Evolutionary conservation across 53 echinoderm and acorn worm species (phyloP).

Genomic region (Pentamera pediparva): DNA sequence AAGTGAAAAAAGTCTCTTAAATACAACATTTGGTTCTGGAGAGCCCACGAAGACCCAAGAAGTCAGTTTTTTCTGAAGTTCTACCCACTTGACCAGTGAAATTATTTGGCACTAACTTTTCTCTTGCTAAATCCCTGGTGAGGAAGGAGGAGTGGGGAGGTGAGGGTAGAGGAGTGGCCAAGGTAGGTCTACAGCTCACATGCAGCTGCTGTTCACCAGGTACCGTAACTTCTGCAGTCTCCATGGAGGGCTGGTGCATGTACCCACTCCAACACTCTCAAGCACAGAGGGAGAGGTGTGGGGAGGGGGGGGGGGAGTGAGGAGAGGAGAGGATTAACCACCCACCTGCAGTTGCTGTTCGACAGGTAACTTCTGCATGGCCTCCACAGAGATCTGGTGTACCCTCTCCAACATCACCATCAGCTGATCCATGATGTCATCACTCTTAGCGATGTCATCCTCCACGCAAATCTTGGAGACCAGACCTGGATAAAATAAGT

Average conservation of each 20-base stretch:
- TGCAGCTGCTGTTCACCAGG: slow-evolving; percentile 42
- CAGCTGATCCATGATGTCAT: slow-evolving; percentile 44
- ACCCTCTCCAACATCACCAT: slow-evolving; percentile 60
- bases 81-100: too few relatives aligned
- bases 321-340: background rate
- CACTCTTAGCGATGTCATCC: slow-evolving; percentile 44
- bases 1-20: too few relatives aligned
- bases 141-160: background rate
- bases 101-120: too few relatives aligned
- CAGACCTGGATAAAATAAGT: slow-evolving; percentile 21
- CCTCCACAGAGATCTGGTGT: slow-evolving; percentile 25
- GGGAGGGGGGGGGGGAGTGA: too few relatives aligned
- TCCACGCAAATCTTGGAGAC: slow-evolving; percentile 41
- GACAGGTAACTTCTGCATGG: slow-evolving; percentile 37
- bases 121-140: too few relatives aligned
- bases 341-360: slow-evolving; percentile 44
- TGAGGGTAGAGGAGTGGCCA: background rate
- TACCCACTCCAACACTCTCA: slow-evolving; percentile 56
- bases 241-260: slow-evolving; percentile 27
- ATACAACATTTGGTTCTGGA: too few relatives aligned
- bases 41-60: too few relatives aligned
- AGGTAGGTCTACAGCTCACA: slow-evolving; percentile 4
- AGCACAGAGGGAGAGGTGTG: too few relatives aligned
- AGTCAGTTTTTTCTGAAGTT: too few relatives aligned
- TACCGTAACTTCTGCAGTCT: slow-evolving; percentile 37